Evolutionary conservation across 2,888 invertebrate genomes (phyloP), one percentile per base, ranked within the genome.

Genomic region (Nephrocerus scutellatus): DNA sequence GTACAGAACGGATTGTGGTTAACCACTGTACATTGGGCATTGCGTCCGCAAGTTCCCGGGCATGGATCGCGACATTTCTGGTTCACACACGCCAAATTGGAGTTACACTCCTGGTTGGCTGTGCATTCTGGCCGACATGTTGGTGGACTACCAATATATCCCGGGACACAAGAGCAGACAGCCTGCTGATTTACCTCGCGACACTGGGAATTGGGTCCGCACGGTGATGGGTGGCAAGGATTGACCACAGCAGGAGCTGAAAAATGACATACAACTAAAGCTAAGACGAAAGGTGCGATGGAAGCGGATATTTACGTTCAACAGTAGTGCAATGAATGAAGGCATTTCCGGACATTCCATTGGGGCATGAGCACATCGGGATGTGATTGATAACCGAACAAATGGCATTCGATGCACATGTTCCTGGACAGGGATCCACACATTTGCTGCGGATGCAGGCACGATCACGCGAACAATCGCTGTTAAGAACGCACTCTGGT

Each of bases 191-290:
- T 83, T 3, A 76, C 66, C 47, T 74, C 72, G 48, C 80, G 76
- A 57, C 86, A 86, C 59, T 82, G 82, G 52, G 84, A 83, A 57
- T 83, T 82, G 9, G 82, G 80, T 14, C 84, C 84, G 54, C 84
- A 85, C 1, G 82, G 83, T 30, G 80, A 76, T 29, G 78, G 75
- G 43, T 68, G 68, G 46, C 75, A 73, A 22, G 77, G 75, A 44
- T 73, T 71, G 45, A 57, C 43, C 24, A 63, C 59, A 25, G 55
- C 53, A 19, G 70, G 72, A n/a, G 51, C 57, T 63, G 55, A 18
- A 55, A 52, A 39, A 23, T 12, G n/a, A 22, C 9, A 32, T 14
- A 18, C 28, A 32, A n/a, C n/a, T n/a, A 13, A 18, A 5, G 16
- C n/a, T 10, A 37, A 14, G 7, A 8, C 8, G 22, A 10, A 29